Conservation (phyloP, 2,888 invertebrate species). For the Allacma fusca region DNA sequence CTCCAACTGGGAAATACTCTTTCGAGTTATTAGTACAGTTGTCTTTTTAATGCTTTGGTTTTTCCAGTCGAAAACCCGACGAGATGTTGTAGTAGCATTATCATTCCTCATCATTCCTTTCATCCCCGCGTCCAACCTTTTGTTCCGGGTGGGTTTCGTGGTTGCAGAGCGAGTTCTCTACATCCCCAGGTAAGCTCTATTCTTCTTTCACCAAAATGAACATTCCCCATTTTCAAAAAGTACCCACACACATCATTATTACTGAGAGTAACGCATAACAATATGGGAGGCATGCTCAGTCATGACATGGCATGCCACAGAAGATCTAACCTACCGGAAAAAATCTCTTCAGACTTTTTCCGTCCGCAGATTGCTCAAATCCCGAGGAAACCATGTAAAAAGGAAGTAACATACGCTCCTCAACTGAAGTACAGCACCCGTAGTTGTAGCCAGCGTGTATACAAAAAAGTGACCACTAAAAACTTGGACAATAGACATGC, state of each 20-base stretch:
- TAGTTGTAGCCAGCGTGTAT: neutral
- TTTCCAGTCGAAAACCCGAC: constrained; percentile 48
- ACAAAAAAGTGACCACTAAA: no score
- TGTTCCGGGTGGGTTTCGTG: constrained; percentile 82
- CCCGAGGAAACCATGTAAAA: constrained; percentile 28
- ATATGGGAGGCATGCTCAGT: no score
- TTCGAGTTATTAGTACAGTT: no score
- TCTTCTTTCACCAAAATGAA: no score
- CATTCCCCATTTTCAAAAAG: no score
- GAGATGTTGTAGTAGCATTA: constrained; percentile 71
- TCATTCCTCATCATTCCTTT: constrained; percentile 82
- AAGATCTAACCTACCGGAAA: neutral
- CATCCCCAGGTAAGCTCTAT: constrained; percentile 76
- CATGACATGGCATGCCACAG: no score
- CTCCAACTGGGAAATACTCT: no score
- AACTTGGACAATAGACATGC: no score
- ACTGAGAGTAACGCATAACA: no score
- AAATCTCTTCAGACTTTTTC: constrained; percentile 45
- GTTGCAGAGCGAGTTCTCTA: constrained; percentile 88
- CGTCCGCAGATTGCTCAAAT: constrained; percentile 44
- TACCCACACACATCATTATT: no score
- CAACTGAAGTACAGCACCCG: neutral
- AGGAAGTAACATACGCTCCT: neutral
- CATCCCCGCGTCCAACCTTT: constrained; percentile 83
- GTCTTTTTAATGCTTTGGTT: no score